A percentile compares a stretch with the other conserved stretches of the same genome.
Conservation (phyloP, 2,797 vertebrate species). For the Tinamus major region DNA sequence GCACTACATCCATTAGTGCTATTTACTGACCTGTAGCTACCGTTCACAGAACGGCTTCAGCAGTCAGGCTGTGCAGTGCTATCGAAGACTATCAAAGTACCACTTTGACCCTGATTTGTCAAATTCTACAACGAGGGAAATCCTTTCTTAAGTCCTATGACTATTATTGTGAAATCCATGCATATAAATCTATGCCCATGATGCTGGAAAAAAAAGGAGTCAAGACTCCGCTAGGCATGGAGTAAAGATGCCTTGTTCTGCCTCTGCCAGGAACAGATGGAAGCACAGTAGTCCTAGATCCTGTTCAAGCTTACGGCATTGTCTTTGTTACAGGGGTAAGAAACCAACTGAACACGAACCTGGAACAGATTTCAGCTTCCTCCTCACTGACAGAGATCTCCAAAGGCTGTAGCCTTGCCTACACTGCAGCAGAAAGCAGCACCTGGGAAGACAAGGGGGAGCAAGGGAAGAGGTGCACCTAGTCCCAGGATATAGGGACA, state of each 20-base stretch:
- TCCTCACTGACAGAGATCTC: slow-evolving; percentile 66
- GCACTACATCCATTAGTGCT: background rate
- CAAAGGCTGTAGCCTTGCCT: slow-evolving; percentile 39
- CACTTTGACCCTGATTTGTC: background rate
- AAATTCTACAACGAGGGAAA: background rate
- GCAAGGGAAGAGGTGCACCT: background rate
- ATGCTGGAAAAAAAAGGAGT: background rate
- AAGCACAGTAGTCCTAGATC: background rate
- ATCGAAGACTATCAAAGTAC: background rate
- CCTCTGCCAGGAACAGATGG: background rate
- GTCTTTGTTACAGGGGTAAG: slow-evolving; percentile 79
- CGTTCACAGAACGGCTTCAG: background rate
- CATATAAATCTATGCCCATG: no score
- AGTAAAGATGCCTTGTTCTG: background rate
- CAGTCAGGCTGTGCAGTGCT: background rate
- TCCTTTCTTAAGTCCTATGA: background rate
- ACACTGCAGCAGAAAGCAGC: slow-evolving; percentile 14
- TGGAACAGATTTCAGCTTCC: slow-evolving; percentile 87
- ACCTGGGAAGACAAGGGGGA: background rate
- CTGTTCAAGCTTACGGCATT: background rate
- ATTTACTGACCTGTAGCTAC: background rate
- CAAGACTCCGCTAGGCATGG: background rate
- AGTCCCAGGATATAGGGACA: background rate
- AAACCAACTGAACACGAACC: slow-evolving; percentile 82
- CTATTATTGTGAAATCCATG: background rate